Base-by-base conservation (phyloP, 2,797 vertebrate genomes). In the Liparis tanakae region DNA sequence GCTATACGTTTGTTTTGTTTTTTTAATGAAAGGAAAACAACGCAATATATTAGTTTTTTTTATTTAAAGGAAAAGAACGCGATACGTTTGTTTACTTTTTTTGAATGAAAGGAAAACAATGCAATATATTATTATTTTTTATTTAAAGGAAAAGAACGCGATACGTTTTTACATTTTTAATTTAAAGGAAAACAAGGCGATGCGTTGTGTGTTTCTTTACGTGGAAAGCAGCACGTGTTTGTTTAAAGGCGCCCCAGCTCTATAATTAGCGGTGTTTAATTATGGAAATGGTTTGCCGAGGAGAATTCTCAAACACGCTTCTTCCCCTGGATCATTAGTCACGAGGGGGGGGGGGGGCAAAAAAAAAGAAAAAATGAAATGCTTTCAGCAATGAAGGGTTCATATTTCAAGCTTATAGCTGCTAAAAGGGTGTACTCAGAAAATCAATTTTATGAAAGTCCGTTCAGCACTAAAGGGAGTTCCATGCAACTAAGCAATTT, bases 371-470 rank as follows among this genome's bases (percentile, higher is more conserved):
- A 91, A 96, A 96, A 96, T 96, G 95, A 97, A 97, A 97, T 96
- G 95, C 96, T 97, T 97, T 96, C 94, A 94, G 96, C 95, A 96
- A 96, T 96, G 96, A 98, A 97, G 96, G 95, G 95, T 97, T 98
- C 96, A 98, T 98, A 97, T 98, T 98, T 98, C 97, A 98, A 96
- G 95, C 96, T 96, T 96, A 97, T 96, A 96, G 95, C 96, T 96
- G 96, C 96, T 98, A 98, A 98, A 97, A 97, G 96, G 96, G 94
- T 96, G 94, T 96, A 95, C 95, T 97, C 95, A 96, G 95, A 97
- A 98, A 98, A 98, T 98, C 97, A 98, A 98, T 98, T 98, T 97
- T 97, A 97, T 97, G 96, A 96, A 98, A 97, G 96, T 98, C 96
- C 95, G 96, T 95, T 94, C 91, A 96, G 96, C 95, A 96, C 96